Conservation (phyloP, 2,888 invertebrate genomes). For the Diarsia rubi region DNA sequence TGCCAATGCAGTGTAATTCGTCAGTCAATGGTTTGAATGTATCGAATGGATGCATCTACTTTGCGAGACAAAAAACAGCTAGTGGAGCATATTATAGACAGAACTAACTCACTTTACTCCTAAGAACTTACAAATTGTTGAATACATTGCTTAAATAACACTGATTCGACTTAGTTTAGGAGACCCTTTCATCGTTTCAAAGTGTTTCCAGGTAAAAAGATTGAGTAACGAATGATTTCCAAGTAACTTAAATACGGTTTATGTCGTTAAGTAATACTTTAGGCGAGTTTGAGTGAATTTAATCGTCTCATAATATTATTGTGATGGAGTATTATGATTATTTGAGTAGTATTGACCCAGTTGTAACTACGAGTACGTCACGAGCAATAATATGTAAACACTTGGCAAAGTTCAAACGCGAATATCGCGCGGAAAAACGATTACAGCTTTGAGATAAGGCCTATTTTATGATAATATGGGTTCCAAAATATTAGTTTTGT, state of each 20-base stretch:
- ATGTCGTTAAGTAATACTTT: neutral
- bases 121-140: neutral
- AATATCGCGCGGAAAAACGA: no score
- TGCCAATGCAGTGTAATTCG: neutral
- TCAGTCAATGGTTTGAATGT: neutral
- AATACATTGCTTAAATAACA: neutral
- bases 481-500: no score
- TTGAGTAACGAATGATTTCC: neutral
- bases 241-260: slow-evolving; percentile 3
- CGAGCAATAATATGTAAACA: no score
- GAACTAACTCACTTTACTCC: neutral
- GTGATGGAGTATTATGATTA: no score
- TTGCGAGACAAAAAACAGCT: neutral
- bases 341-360: no score
- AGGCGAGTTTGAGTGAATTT: neutral
- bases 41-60: neutral
- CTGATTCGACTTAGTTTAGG: neutral
- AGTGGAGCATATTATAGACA: neutral
- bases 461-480: no score
- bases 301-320: neutral
- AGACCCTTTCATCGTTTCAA: slow-evolving; percentile 6
- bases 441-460: no score
- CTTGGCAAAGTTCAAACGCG: no score
- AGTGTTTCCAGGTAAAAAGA: neutral
- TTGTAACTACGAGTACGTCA: no score